Conservation (phyloP, 1,140 invertebrate genomes). For the Coelopa frigida region DNA sequence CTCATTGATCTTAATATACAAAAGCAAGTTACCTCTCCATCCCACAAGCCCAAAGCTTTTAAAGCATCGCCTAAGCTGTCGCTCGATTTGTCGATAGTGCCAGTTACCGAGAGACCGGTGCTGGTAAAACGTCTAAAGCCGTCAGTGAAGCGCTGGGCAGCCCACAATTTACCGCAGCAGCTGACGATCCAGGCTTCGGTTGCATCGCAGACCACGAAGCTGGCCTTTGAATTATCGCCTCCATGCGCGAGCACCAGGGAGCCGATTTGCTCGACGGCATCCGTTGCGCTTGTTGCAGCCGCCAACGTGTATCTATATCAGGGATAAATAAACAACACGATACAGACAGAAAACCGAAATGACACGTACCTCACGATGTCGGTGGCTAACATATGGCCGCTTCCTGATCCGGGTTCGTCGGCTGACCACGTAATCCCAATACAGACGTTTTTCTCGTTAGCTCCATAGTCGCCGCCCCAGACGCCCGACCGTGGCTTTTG, state of each 20-base stretch:
- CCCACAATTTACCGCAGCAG: conserved; percentile 68
- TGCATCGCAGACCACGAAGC: conserved; percentile 48
- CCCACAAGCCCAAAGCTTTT: conserved; percentile 55
- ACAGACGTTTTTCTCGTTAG: conserved; percentile 61
- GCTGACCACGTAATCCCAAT: conserved; percentile 61
- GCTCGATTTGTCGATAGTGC: conserved; percentile 62
- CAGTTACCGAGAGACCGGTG: conserved; percentile 57
- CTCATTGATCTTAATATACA: background rate
- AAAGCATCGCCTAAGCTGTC: conserved; percentile 56
- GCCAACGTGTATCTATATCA: conserved; percentile 58
- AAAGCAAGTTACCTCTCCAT: conserved; percentile 49
- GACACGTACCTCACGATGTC: conserved; percentile 60
- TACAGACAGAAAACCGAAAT: background rate
- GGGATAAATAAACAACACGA: background rate
- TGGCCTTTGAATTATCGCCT: conserved; percentile 26
- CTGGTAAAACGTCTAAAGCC: conserved; percentile 66
- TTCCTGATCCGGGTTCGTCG: conserved; percentile 35
- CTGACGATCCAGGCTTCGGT: conserved; percentile 65
- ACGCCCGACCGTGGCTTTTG: conserved; percentile 63
- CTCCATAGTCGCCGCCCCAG: conserved; percentile 73
- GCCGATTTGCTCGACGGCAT: conserved; percentile 57
- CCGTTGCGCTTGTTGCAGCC: conserved; percentile 49
- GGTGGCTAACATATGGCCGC: conserved; percentile 52
- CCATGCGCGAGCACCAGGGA: conserved; percentile 48
- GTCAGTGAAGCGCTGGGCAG: conserved; percentile 59